Evolutionary conservation across 2,797 vertebrate species (phyloP).

Genomic region (Chiroxiphia lanceolata): DNA sequence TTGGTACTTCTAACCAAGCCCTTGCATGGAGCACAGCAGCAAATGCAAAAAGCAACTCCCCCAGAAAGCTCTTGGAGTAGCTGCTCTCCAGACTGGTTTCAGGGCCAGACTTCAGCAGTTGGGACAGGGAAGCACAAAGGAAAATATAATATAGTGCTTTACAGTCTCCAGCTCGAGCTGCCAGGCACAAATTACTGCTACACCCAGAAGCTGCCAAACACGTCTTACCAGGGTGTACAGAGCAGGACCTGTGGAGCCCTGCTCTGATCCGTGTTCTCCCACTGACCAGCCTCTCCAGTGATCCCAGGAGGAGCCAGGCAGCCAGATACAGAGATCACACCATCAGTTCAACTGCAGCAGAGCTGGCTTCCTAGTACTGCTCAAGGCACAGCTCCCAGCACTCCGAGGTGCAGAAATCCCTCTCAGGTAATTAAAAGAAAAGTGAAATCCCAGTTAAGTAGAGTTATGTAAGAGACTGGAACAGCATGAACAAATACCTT

Average conservation of each 20-base stretch:
- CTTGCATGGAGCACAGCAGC: background rate
- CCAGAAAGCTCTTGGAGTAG: background rate
- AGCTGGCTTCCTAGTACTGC: background rate
- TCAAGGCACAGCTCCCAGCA: background rate
- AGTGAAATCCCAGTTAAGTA: background rate
- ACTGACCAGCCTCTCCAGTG: background rate
- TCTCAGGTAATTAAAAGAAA: constrained; percentile 12
- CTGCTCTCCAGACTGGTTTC: background rate
- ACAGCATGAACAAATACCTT: background rate
- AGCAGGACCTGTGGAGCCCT: background rate
- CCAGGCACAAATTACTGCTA: background rate
- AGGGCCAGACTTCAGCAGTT: background rate
- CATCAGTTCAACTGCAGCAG: background rate
- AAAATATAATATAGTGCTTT: background rate
- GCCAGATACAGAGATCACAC: background rate
- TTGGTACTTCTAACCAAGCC: background rate
- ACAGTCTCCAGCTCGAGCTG: background rate
- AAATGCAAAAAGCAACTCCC: background rate
- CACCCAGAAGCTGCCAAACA: background rate
- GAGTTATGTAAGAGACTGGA: background rate
- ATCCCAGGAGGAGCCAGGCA: background rate
- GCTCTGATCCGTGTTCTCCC: background rate
- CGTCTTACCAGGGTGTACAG: fast-evolving
- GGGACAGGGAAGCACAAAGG: background rate
- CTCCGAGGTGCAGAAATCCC: background rate